Base-by-base conservation (phyloP, 2,797 vertebrate genomes). In the Triplophysa yarkandensis region DNA sequence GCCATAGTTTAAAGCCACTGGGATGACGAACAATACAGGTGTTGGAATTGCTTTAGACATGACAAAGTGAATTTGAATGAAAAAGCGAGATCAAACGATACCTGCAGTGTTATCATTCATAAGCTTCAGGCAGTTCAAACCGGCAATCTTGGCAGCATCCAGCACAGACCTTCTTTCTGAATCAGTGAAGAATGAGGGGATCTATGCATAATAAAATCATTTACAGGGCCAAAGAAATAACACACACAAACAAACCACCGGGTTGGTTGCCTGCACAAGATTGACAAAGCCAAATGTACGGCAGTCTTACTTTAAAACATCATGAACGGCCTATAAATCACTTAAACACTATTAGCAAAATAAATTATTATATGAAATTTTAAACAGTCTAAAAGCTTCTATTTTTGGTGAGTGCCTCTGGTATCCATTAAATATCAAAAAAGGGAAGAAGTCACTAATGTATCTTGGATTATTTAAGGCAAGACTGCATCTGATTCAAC, bases 21-120 rank as follows among this genome's bases (percentile, higher is more conserved):
- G 76, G 28, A 43, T 67, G 32, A 52, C 78, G 80, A 34, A 1
- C 1, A 39, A 50, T 23, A 46, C 8, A 68, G 44, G 62, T 66
- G 32, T 77, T 30, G 72, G 41, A n/a, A 48, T 60, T 58, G 63
- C 36, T 67, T 66, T 16, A 19, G 13, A 30, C 17, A 23, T 66
- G 21, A 39, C 4, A n/a, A 30, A 62, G 10, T 44, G 27, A 11
- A 64, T 54, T 60, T 39, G 41, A 19, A 32, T 74, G 21, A 4
- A 54, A 6, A 71, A 41, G 44, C 62, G 52, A 70, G 60, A 54
- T 55, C 39, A 28, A 28, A 48, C 73, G 78, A 81, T 86, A 93
- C 92, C 93, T 84, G 93, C 93, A 71, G 92, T 93, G 86, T 91
- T 93, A 54, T 93, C 92, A 83, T 93, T 94, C 91, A 93, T 93